Percentiles rank a stretch among this genome's conserved stretches.
Conservation (phyloP, 2,797 vertebrate genomes). For the Anguilla pacifica region DNA sequence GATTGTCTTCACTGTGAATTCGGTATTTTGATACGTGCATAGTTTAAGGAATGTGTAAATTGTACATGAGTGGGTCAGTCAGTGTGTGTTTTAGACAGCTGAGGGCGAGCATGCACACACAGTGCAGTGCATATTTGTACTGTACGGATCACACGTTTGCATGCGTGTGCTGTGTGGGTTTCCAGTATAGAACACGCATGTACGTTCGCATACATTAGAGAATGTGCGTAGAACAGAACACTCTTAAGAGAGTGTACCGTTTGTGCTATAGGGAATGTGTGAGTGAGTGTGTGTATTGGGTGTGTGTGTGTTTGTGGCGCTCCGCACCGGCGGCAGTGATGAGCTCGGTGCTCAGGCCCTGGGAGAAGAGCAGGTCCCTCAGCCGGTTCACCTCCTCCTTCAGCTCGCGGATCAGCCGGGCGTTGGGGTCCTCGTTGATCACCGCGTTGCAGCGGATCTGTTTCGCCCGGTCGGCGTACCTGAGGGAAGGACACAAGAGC, state of each 20-base stretch:
- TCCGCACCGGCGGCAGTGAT: conserved; percentile 28
- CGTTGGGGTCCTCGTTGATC: conserved; percentile 90
- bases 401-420: conserved; percentile 85
- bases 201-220: too few species aligned
- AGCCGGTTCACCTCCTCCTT: conserved; percentile 85
- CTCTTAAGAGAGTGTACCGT: background rate
- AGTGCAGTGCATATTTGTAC: too few species aligned
- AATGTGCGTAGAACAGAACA: background rate
- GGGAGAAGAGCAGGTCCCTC: conserved; percentile 79
- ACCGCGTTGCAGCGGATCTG: conserved; percentile 89
- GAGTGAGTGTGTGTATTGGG: conserved; percentile 15
- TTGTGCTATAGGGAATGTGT: background rate
- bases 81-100: too few species aligned
- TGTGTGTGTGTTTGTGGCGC: background rate
- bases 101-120: too few species aligned
- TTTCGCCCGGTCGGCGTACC: conserved; percentile 88
- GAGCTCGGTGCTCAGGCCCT: conserved; percentile 65
- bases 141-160: too few species aligned
- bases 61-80: too few species aligned
- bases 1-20: too few species aligned
- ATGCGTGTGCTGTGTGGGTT: too few species aligned
- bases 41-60: too few species aligned
- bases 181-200: too few species aligned
- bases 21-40: too few species aligned
- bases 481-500: conserved; percentile 43